Evolutionary conservation across 1,140 invertebrate genomes (phyloP), one percentile per base, ranked within the genome.

Genomic region (Piezodorus guildinii): DNA sequence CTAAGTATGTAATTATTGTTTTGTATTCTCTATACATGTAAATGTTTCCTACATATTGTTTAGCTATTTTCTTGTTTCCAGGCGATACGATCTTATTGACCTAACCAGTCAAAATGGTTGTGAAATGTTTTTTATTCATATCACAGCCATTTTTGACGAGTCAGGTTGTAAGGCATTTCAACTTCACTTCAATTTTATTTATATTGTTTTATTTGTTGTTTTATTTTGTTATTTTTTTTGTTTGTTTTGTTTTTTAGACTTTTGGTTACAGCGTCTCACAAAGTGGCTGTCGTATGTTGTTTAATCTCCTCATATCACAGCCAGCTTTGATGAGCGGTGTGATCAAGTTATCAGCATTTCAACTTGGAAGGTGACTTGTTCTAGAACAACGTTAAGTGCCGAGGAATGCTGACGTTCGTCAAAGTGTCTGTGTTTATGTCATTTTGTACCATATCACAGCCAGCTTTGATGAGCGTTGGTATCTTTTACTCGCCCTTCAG

Each of bases 121-220:
- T 86, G 86, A 81, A 84, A 83, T 87, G 85, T 85, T 77, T 71
- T 73, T 69, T 75, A 72, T 73, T 83, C 87, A 88, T 90, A 90
- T 90, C 88, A 88, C 86, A 88, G 86, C 85, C 85, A 87, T 86
- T 85, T 84, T 87, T 86, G 85, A 87, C 85, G 84, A 85, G 82
- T 85, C 84, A 74, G 79, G 80, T 79, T 77, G 74, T 72, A 54
- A 51, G 64, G 9, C 3, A 14, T 21, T 19, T 25, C 39, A 34
- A 68, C 74, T 27, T 6, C 12, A 10, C 52, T 25, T 5, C 52
- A 56, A 49, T 49, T 49, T 15, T 46, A n/a, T n/a, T n/a, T 8
- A 3, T 39, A 39, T 39, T 39, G 30, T 30, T 39, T 39, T 39
- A 39, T 10, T 39, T 39, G 2, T 12, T 56, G 25, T 49, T 49